These are phyloP conservation scores for Buteo buteo DNA, from an alignment of 2,113 vertebrate species.

Conservation along the genomic window DNA sequence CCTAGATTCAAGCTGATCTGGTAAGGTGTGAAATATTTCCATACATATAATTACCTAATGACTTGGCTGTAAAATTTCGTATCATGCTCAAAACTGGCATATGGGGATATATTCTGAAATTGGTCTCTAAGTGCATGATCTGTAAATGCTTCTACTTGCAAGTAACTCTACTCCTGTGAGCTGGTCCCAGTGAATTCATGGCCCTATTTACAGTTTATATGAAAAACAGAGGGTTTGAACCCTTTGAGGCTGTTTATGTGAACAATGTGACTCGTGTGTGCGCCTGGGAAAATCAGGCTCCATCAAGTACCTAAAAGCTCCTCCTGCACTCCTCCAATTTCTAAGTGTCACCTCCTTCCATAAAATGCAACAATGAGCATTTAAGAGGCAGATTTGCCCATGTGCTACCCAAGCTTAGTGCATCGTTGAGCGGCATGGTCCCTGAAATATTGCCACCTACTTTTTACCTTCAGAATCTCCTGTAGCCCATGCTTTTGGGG, in stretches of 20 bases:
- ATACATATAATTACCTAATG: conserved; percentile 16
- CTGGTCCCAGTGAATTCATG: background rate
- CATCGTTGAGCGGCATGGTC: background rate
- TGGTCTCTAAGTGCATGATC: background rate
- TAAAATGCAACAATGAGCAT: background rate
- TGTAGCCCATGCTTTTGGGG: background rate
- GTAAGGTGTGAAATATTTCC: background rate
- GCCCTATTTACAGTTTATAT: background rate
- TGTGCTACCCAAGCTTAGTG: background rate
- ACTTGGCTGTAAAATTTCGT: conserved; percentile 25
- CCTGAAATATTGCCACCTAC: background rate
- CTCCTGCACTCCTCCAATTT: background rate
- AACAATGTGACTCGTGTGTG: background rate
- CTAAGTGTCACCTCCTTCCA: background rate
- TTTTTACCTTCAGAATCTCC: background rate
- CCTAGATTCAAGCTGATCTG: background rate
- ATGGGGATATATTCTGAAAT: background rate
- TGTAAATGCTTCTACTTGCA: background rate
- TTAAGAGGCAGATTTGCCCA: background rate
- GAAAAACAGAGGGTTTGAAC: background rate
- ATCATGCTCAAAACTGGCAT: background rate
- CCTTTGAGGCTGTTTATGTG: background rate
- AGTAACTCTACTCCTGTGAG: background rate
- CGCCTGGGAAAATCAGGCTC: background rate
- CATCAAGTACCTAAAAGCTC: background rate